Evolutionary conservation across 2,888 invertebrate species (phyloP).

Genomic region (Tryphoninae sp.): DNA sequence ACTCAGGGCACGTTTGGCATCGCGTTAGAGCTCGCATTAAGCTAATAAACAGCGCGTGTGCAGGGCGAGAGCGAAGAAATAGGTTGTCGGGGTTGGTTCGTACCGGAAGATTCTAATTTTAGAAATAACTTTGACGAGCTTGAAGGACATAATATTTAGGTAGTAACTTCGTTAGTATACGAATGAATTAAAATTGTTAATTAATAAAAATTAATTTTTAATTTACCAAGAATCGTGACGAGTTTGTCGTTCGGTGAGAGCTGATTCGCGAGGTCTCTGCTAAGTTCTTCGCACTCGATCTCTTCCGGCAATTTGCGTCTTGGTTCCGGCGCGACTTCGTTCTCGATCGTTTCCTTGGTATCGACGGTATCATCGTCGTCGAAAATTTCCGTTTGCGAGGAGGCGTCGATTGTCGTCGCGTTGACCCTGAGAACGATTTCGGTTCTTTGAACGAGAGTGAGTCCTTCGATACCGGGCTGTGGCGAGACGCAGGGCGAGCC

Average conservation of each 20-base stretch:
- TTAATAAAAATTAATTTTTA: not conserved
- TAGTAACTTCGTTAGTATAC: not conserved
- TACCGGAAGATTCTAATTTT: conserved; percentile 4
- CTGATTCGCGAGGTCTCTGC: conserved; percentile 85
- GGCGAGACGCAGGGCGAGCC: conserved; percentile 76
- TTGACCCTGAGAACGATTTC: conserved; percentile 86
- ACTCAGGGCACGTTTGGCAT: conserved; percentile 6
- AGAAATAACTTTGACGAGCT: conserved; percentile 10
- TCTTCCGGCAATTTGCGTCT: conserved; percentile 88
- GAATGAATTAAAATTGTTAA: not conserved
- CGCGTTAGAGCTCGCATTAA: conserved; percentile 32
- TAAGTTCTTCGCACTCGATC: conserved; percentile 89
- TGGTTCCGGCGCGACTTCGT: conserved; percentile 80
- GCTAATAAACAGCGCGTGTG: conserved; percentile 31
- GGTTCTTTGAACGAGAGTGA: conserved; percentile 85
- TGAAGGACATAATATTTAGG: not conserved
- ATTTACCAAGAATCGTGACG: conserved; percentile 84
- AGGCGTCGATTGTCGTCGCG: conserved; percentile 85
- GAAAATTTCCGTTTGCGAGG: conserved; percentile 83
- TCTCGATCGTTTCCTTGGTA: conserved; percentile 67
- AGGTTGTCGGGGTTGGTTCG: not conserved
- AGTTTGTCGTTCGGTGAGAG: conserved; percentile 86
- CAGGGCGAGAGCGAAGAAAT: conserved; percentile 1
- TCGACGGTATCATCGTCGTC: conserved; percentile 73
- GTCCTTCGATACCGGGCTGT: conserved; percentile 81